Base-by-base conservation (phyloP, 2,888 invertebrate species). In the Xylota segnis region DNA sequence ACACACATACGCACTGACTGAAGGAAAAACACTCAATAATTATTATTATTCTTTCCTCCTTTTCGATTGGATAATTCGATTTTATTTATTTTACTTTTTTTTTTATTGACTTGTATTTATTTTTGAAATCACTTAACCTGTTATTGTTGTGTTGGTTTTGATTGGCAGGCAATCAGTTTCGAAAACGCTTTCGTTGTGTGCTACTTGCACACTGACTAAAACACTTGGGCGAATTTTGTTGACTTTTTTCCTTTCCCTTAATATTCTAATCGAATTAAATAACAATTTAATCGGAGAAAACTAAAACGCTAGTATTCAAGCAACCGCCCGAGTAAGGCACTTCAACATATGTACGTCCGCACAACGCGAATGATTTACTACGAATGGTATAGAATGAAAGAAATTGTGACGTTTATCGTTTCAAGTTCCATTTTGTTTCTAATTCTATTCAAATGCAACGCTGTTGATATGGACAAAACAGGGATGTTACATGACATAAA, bases 41-140 rank as follows among this genome's bases (percentile, higher is more conserved):
- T 61, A 58, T 50, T n/a, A n/a, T n/a, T 40, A 52, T 43, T 61
- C 29, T 52, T 40, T 43, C 37, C 14, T 40, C 29, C 7, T 12
- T 37, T 59, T 14, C n/a, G 9, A 65, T 65, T 65, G 47, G 65
- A 65, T 65, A 61, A 72, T 72, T 72, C 29, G 61, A 61, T 54
- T 54, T 29, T 59, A 45, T 12, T 58, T 75, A 61, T 54, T 54
- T 29, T 59, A 45, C 7, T 58, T 75, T 23, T 23, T 59, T 58
- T 12, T 58, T 72, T 43, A 50, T 63, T 43, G 14, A 45, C 54
- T 54, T 75, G 10, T 10, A 54, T 50, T 66, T 23, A 14, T 40
- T 16, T 61, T 54, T 12, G 12, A 56, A 23, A 68, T 56, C 54
- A 68, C 27, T 29, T 63, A 50, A 61, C 52, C 65, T 56, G 54